phyloP scores from a whole-genome alignment of 1,140 invertebrate genomes.

The Drosophila ercepeae region DNA sequence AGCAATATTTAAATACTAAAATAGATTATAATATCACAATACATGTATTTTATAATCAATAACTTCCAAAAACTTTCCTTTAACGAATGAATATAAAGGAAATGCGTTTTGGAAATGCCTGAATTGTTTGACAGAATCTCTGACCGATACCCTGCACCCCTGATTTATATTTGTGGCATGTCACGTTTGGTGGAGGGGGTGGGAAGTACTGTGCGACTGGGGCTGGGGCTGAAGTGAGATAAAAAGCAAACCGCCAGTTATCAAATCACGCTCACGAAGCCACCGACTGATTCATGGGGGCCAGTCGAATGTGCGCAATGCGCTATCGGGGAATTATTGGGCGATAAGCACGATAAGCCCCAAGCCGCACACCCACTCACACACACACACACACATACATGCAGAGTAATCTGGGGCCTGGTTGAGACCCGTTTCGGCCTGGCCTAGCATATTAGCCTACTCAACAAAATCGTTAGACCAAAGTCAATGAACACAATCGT shows the following conservation, averaged over 20 bases:
- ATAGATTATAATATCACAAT: no score
- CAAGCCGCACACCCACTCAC: conserved; percentile 7
- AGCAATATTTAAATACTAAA: not conserved
- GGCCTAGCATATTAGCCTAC: conserved; percentile 62
- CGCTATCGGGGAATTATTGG: conserved; percentile 66
- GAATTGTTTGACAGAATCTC: not conserved
- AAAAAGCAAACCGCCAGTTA: conserved; percentile 18
- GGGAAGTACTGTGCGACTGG: no score
- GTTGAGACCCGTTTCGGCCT: conserved; percentile 1
- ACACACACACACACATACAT: not conserved
- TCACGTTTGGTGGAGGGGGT: not conserved
- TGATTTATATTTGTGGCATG: not conserved
- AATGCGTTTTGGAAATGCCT: not conserved
- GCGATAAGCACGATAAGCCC: conserved; percentile 60
- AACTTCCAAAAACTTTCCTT: no score
- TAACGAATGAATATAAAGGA: no score
- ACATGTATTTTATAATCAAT: no score
- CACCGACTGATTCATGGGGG: conserved; percentile 51
- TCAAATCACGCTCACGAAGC: conserved; percentile 48
- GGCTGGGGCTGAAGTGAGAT: not conserved
- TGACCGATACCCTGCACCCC: not conserved
- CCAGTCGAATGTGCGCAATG: conserved; percentile 50
- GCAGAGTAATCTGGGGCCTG: not conserved
- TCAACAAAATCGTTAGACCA: conserved; percentile 71
- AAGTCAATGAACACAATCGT: conserved; percentile 77